phyloP scores from a whole-genome alignment of 64 coral and sea anemone species.

The Pocillopora damicornis region DNA sequence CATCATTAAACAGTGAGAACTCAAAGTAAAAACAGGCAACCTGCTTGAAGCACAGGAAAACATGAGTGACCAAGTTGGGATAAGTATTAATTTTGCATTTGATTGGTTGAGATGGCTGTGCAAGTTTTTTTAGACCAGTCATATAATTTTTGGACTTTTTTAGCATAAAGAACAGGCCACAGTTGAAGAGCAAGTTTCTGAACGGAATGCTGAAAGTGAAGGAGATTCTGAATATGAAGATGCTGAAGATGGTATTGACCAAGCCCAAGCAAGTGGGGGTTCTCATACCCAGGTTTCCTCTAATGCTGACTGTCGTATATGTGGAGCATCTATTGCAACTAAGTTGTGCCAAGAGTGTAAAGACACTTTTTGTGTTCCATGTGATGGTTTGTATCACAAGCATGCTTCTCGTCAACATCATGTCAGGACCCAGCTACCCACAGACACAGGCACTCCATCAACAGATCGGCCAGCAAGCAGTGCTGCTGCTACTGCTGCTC shows the following conservation, averaged over 20 bases:
- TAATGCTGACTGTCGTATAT: constrained; percentile 49
- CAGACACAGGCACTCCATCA: not conserved
- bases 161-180: not conserved
- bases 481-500: not conserved
- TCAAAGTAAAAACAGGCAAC: too few relatives aligned
- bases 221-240: constrained; percentile 80
- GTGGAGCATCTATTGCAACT: constrained; percentile 52
- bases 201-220: constrained; percentile 52
- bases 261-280: not conserved
- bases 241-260: constrained; percentile 63
- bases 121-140: too few relatives aligned
- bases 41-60: too few relatives aligned
- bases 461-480: not conserved
- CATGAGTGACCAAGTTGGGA: too few relatives aligned
- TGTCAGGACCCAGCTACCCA: constrained; percentile 22
- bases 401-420: constrained; percentile 51
- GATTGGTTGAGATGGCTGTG: too few relatives aligned
- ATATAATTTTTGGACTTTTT: not conserved
- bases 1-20: too few relatives aligned
- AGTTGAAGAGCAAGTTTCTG: not conserved
- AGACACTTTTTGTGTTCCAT: constrained; percentile 50
- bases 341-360: constrained; percentile 68
- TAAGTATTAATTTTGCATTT: too few relatives aligned
- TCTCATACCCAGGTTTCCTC: not conserved
- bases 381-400: constrained; percentile 65